Conservation (phyloP, 2,797 vertebrate genomes). For the Helostoma temminkii region DNA sequence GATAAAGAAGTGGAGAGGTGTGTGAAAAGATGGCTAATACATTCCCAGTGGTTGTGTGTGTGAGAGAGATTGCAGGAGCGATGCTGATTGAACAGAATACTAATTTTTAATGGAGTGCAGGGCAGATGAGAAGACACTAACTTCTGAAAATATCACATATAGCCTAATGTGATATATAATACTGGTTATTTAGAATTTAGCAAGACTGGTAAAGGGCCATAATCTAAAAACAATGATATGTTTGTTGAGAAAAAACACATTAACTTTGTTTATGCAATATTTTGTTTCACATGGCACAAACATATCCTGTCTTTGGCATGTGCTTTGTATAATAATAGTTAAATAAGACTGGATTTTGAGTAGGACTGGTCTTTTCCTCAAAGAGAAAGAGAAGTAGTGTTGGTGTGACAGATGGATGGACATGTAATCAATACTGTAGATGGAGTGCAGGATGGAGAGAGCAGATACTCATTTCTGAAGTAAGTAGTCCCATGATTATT, state of each 20-base stretch:
- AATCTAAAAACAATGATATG: too few species aligned
- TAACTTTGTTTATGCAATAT: too few species aligned
- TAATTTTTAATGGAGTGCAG: slow-evolving; percentile 1
- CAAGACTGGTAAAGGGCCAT: too few species aligned
- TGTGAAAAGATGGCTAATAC: neutral
- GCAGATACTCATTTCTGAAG: slow-evolving; percentile 69
- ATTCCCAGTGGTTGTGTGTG: neutral
- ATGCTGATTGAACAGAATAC: slow-evolving; percentile 16
- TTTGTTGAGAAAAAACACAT: too few species aligned
- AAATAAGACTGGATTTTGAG: too few species aligned
- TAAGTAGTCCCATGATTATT: slow-evolving; percentile 61
- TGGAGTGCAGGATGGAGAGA: slow-evolving; percentile 58
- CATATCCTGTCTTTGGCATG: too few species aligned
- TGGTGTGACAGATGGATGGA: slow-evolving; percentile 54
- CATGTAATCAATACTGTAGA: slow-evolving; percentile 66
- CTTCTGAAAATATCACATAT: too few species aligned
- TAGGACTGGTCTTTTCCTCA: too few species aligned
- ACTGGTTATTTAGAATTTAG: too few species aligned
- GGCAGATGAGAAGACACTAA: neutral
- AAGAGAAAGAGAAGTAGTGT: neutral
- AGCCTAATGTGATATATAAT: too few species aligned
- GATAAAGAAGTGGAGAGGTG: neutral
- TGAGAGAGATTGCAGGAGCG: neutral
- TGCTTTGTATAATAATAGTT: too few species aligned
- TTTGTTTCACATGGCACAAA: too few species aligned